These are phyloP conservation scores for Himalopsyche kuldschensis DNA, from an alignment of 2,888 invertebrate species.

Conservation along the genomic window DNA sequence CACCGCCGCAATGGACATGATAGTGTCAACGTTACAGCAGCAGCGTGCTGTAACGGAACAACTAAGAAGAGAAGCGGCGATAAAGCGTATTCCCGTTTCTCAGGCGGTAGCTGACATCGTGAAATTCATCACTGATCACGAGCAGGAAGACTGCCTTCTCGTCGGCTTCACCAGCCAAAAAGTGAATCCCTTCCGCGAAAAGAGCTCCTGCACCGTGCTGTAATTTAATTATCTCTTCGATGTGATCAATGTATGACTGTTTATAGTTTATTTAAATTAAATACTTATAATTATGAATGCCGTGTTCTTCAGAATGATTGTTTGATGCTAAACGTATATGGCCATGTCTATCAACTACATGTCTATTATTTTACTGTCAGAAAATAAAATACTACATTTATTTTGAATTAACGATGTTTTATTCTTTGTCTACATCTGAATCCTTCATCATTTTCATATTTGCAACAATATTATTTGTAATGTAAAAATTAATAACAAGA, in stretches of 20 bases:
- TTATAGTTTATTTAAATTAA: conserved; percentile 18
- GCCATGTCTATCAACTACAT: background rate
- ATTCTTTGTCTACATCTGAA: background rate
- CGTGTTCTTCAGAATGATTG: conserved; percentile 17
- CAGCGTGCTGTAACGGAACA: conserved; percentile 93
- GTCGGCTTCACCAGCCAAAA: conserved; percentile 93
- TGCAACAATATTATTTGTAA: no score
- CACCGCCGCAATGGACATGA: conserved; percentile 89
- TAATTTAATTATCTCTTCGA: conserved; percentile 52
- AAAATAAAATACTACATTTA: conserved; percentile 1
- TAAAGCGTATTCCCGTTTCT: conserved; percentile 84
- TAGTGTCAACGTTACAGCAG: conserved; percentile 92
- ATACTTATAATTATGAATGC: conserved; percentile 21
- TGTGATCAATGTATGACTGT: conserved; percentile 13
- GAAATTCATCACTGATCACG: conserved; percentile 87
- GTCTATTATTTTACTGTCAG: conserved; percentile 29
- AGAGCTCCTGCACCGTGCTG: conserved; percentile 83
- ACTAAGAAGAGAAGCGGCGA: conserved; percentile 85
- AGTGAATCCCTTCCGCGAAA: conserved; percentile 94
- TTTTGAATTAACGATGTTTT: background rate
- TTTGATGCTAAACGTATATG: conserved; percentile 6
- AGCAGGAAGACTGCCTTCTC: conserved; percentile 89
- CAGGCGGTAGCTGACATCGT: conserved; percentile 91
- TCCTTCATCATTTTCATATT: background rate
- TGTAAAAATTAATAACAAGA: no score